Percentiles rank a stretch among this genome's conserved stretches.
Evolutionary conservation across 2,888 invertebrate genomes (phyloP).

Genomic region (Lasioglossum lativentre): DNA sequence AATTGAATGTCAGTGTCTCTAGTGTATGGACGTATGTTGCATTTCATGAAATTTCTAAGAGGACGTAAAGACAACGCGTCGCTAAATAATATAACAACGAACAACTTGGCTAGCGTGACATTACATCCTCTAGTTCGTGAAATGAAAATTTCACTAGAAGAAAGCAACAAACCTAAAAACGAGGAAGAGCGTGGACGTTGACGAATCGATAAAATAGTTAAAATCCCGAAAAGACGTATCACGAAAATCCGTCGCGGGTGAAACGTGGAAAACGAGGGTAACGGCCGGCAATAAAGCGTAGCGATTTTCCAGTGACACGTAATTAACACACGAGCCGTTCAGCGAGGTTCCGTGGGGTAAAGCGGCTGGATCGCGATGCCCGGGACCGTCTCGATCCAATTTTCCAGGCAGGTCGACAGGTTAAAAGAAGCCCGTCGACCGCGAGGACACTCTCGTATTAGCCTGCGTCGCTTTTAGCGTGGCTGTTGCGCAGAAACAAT

Average conservation of each 20-base stretch:
- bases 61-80: too few relatives aligned
- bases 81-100: too few relatives aligned
- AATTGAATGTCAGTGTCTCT: too few relatives aligned
- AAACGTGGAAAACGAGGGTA: neutral
- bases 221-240: neutral
- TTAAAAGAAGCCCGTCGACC: slow-evolving; percentile 71
- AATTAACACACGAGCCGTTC: neutral
- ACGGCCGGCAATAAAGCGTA: neutral
- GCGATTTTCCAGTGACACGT: neutral
- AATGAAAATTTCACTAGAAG: too few relatives aligned
- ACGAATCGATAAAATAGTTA: neutral
- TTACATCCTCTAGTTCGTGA: too few relatives aligned
- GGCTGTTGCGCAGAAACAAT: slow-evolving; percentile 77
- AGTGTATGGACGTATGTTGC: too few relatives aligned
- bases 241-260: neutral
- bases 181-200: neutral
- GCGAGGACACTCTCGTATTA: slow-evolving; percentile 71
- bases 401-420: slow-evolving; percentile 71
- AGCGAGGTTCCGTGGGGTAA: neutral
- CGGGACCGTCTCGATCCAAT: slow-evolving; percentile 66
- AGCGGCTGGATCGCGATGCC: neutral
- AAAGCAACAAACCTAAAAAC: too few relatives aligned
- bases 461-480: slow-evolving; percentile 60
- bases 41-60: too few relatives aligned
- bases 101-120: too few relatives aligned